These are phyloP conservation scores for Periophthalmodon schlosseri DNA, from an alignment of 2,113 vertebrate genomes.

Conservation along the genomic window DNA sequence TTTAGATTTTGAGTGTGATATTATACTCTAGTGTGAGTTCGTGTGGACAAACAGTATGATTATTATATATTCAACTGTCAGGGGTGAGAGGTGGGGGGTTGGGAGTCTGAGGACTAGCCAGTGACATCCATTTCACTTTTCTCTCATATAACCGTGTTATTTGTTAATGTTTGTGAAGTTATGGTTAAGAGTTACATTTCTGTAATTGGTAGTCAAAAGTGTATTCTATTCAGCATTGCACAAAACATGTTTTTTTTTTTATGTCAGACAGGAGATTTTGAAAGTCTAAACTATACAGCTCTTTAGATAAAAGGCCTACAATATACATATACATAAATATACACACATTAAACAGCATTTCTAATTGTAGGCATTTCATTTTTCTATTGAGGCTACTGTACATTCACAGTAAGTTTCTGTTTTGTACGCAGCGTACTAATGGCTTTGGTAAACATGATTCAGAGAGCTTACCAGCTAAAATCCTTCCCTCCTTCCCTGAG, in stretches of 20 bases:
- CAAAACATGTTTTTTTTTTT: no score
- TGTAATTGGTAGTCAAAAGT: no score
- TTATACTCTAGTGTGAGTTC: background rate
- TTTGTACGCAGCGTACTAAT: background rate
- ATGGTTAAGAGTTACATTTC: background rate
- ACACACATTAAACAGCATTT: background rate
- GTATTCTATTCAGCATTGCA: no score
- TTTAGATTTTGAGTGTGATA: background rate
- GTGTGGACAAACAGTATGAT: no score
- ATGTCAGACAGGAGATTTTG: no score
- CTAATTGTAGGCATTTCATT: background rate
- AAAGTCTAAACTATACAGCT: no score
- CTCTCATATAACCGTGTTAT: background rate
- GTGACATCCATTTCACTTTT: no score
- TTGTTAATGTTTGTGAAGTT: background rate
- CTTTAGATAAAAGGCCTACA: no score
- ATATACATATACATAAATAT: no score
- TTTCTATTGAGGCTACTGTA: background rate
- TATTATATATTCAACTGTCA: background rate
- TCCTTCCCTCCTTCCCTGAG: background rate
- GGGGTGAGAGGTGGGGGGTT: background rate
- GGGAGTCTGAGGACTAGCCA: no score
- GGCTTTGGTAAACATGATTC: background rate
- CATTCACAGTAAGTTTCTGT: conserved; percentile 3
- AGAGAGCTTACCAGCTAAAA: background rate